Evolutionary conservation across 2,888 invertebrate genomes (phyloP).

Genomic region (Sarcophaga carnaria): DNA sequence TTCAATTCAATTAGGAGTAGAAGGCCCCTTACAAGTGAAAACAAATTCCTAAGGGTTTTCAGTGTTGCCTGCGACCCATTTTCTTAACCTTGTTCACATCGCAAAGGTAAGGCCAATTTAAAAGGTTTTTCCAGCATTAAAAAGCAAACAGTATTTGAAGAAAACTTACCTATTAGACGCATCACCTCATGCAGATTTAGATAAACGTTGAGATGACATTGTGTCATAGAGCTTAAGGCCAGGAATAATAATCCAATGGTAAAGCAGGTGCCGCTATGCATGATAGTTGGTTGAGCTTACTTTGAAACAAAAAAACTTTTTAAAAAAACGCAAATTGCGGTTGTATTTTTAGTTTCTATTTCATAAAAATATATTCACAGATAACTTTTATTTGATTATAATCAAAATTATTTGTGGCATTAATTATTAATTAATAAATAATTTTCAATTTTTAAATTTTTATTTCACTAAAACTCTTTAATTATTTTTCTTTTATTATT

Average conservation of each 20-base stretch:
- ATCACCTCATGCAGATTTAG: slow-evolving; percentile 80
- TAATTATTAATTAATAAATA: too few relatives aligned
- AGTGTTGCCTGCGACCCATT: too few relatives aligned
- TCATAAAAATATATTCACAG: too few relatives aligned
- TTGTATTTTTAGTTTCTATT: too few relatives aligned
- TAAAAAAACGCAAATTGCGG: background rate
- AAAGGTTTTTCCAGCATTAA: background rate
- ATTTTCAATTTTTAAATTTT: too few relatives aligned
- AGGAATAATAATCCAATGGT: slow-evolving; percentile 78
- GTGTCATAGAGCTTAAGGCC: slow-evolving; percentile 75
- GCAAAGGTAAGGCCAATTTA: background rate
- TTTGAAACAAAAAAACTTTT: slow-evolving; percentile 23
- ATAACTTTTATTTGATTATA: too few relatives aligned
- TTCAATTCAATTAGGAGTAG: too few relatives aligned
- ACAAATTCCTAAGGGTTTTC: too few relatives aligned
- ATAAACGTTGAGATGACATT: slow-evolving; percentile 79
- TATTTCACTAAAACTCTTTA: background rate
- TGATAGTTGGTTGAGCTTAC: slow-evolving; percentile 17
- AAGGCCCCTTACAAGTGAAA: too few relatives aligned
- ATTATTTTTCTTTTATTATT: slow-evolving; percentile 25
- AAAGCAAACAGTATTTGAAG: background rate
- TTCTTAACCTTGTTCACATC: background rate
- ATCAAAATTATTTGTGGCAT: too few relatives aligned
- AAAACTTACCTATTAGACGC: slow-evolving; percentile 79
- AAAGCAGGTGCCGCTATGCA: slow-evolving; percentile 69